These are phyloP conservation scores for Rhinichthys klamathensis DNA, from an alignment of 2,113 vertebrate species.

Conservation along the genomic window DNA sequence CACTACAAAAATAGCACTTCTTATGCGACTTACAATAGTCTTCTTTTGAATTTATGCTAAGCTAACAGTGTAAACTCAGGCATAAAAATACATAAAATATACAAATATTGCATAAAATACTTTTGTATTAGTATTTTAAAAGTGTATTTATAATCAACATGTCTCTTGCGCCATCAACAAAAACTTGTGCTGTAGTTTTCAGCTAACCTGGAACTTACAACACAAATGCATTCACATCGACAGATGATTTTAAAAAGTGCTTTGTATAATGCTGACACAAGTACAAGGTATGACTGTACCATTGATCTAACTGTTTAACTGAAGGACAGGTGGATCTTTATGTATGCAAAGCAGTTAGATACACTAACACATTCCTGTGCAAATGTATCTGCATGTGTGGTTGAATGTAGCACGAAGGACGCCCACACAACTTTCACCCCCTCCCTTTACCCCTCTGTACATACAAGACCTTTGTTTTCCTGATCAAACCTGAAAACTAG, in stretches of 20 bases:
- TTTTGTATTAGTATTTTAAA: background rate
- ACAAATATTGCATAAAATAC: background rate
- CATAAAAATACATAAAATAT: background rate
- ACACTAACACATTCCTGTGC: constrained; percentile 45
- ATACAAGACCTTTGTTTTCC: constrained; percentile 34
- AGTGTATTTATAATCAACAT: background rate
- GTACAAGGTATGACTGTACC: constrained; percentile 18
- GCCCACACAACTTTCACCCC: constrained; percentile 13
- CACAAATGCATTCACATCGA: background rate
- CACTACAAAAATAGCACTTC: background rate
- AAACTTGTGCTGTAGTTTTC: background rate
- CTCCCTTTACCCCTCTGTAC: background rate
- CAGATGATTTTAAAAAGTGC: background rate
- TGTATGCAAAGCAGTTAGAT: constrained; percentile 55
- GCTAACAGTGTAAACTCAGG: too few relatives aligned
- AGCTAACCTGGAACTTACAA: background rate
- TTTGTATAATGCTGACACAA: background rate
- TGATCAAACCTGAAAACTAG: background rate
- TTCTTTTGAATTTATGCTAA: background rate
- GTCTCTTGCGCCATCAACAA: background rate
- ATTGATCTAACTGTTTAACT: constrained; percentile 51
- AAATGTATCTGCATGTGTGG: constrained; percentile 51
- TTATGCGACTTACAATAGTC: too few relatives aligned
- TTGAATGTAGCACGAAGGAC: constrained; percentile 45
- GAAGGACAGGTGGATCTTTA: constrained; percentile 50